Percentiles rank a stretch among this genome's conserved stretches.
These are phyloP conservation scores for Clusia tigrina DNA, from an alignment of 2,888 invertebrate species.

Conservation along the genomic window DNA sequence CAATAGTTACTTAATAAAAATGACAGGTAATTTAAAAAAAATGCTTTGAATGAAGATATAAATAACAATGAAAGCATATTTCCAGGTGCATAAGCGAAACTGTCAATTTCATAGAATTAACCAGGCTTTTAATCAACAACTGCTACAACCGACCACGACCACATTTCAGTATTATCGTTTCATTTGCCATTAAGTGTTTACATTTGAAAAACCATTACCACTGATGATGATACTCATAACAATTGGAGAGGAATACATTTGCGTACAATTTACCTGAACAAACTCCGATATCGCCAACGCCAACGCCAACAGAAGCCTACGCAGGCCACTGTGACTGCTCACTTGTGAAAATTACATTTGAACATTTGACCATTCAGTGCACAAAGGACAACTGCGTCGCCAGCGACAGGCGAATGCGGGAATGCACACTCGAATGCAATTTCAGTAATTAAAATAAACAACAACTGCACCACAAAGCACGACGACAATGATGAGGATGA, in stretches of 20 bases:
- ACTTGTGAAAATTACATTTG: too few species aligned
- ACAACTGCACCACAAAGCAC: slow-evolving; percentile 17
- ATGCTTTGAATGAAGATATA: too few species aligned
- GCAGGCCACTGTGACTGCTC: slow-evolving; percentile 20
- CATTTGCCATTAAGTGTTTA: slow-evolving; percentile 54
- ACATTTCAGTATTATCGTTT: slow-evolving; percentile 48
- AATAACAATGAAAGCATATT: too few species aligned
- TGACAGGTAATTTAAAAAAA: too few species aligned
- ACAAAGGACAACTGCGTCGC: neutral
- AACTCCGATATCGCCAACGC: slow-evolving; percentile 45
- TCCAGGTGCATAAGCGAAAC: too few species aligned
- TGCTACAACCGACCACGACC: too few species aligned
- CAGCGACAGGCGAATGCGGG: slow-evolving; percentile 43
- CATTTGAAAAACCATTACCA: slow-evolving; percentile 35
- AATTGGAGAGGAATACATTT: slow-evolving; percentile 34
- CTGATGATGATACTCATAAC: slow-evolving; percentile 54
- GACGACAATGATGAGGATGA: too few species aligned
- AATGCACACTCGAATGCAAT: slow-evolving; percentile 53
- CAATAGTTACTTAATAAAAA: too few species aligned
- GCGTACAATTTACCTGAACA: slow-evolving; percentile 52
- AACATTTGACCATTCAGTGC: neutral
- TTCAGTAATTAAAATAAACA: slow-evolving; percentile 57
- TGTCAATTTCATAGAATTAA: too few species aligned
- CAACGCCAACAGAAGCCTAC: slow-evolving; percentile 42
- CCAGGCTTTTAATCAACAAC: too few species aligned